phyloP scores from a whole-genome alignment of 1,140 invertebrate species.

The Rhagoletis zephyria region DNA sequence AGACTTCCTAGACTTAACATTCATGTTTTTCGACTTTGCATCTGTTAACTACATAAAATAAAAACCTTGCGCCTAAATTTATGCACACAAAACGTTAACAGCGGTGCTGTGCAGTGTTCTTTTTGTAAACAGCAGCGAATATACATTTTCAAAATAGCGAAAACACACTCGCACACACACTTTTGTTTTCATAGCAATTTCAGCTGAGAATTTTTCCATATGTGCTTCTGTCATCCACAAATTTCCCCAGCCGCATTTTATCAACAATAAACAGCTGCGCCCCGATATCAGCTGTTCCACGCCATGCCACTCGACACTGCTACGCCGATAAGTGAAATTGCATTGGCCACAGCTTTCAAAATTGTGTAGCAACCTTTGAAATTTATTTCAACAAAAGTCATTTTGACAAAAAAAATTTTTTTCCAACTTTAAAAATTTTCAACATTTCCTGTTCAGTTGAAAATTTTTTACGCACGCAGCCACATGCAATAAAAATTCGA shows the following conservation, averaged over 20 bases:
- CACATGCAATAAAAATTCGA: constrained; percentile 56
- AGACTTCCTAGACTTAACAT: too few relatives aligned
- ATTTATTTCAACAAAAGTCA: background rate
- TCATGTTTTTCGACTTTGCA: background rate
- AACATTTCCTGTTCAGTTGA: constrained; percentile 55
- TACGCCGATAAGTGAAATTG: background rate
- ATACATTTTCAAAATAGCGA: too few relatives aligned
- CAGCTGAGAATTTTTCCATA: background rate
- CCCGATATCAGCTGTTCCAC: background rate
- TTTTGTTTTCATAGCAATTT: background rate
- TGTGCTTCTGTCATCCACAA: background rate
- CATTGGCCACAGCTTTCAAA: background rate
- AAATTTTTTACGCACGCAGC: constrained; percentile 55
- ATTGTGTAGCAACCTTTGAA: constrained; percentile 28
- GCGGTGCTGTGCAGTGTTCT: background rate
- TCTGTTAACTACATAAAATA: background rate
- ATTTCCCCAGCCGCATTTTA: background rate
- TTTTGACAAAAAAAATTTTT: constrained; percentile 1
- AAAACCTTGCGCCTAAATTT: constrained; percentile 19
- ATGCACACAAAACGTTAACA: background rate
- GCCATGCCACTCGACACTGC: background rate
- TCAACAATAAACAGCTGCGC: background rate
- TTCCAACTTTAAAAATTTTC: constrained; percentile 34
- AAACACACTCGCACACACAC: too few relatives aligned
- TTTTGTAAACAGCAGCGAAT: too few relatives aligned